These are phyloP conservation scores for Ceyx margarethae DNA, from an alignment of 2,113 vertebrate species.

Conservation along the genomic window DNA sequence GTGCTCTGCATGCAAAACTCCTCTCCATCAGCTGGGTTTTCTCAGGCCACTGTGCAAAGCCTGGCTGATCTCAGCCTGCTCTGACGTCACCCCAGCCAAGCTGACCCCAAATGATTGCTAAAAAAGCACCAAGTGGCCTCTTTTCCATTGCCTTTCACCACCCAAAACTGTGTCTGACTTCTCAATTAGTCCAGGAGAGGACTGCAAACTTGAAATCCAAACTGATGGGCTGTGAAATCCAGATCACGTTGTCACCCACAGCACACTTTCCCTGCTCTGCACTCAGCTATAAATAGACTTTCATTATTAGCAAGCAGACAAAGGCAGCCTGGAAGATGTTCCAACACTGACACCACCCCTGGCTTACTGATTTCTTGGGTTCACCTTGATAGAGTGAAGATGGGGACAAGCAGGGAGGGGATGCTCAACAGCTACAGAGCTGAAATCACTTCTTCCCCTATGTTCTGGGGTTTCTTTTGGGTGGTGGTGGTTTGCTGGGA, in stretches of 20 bases:
- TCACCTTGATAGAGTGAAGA: constrained; percentile 56
- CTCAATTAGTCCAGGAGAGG: background rate
- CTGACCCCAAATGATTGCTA: constrained; percentile 26
- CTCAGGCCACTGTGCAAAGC: constrained; percentile 25
- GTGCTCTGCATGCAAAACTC: background rate
- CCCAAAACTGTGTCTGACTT: constrained; percentile 45
- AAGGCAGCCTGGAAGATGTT: constrained; percentile 60
- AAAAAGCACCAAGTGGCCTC: background rate
- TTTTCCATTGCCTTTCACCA: constrained; percentile 43
- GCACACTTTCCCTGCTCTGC: constrained; percentile 48
- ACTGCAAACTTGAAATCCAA: constrained; percentile 43
- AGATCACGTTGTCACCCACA: constrained; percentile 55
- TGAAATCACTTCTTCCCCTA: background rate
- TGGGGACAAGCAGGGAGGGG: constrained; percentile 7
- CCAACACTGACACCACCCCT: constrained; percentile 16
- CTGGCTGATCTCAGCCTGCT: background rate
- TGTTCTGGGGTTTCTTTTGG: background rate
- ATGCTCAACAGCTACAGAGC: background rate
- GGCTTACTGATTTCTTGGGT: constrained; percentile 52
- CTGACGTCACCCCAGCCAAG: background rate
- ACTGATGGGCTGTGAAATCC: constrained; percentile 64
- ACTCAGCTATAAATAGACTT: constrained; percentile 62
- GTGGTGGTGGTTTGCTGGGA: background rate
- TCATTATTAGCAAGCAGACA: constrained; percentile 67
- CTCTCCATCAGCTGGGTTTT: constrained; percentile 21